Evolutionary conservation across 2,113 vertebrate species (phyloP), one percentile per base, ranked within the genome.

Genomic region (Neogobius melanostomus): DNA sequence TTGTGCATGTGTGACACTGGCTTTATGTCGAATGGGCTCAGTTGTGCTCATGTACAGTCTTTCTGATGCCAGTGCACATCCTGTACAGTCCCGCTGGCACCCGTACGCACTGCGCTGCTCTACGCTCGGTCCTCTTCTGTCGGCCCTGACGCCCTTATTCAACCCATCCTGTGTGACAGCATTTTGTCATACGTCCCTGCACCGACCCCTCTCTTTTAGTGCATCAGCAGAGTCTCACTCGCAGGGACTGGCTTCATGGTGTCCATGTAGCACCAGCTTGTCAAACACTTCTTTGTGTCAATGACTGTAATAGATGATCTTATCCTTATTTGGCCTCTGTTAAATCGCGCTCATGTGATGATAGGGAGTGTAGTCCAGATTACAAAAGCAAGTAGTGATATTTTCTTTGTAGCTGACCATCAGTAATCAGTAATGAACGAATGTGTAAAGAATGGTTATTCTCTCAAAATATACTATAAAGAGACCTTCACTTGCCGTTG

Each of bases 241-340:
- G 63, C 76, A 53, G 45, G 44, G 75, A 77, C 64, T 7, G 71
- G 28, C 67, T 66, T 53, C 52, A 66, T 69, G 73, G 63, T 0
- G 28, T 85, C 69, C 71, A 47, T 79, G 71, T 66, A 52, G 82
- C 72, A 48, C 66, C 1, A 21, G 56, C 69, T 68, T 8, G 74
- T 85, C 85, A 80, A 68, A 67, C 49, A 64, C 47, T 47, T 82
- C 79, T 86, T 80, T 82, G 83, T 85, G 67, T 71, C 69, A 69
- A 21, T 76, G 17, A 48, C 81, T 75, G 69, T 69, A 76, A 71
- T 52, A 76, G 70, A 81, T 64, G 79, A 62, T 72, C 66, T 69
- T 82, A 79, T 88, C 86, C 86, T 87, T 79, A 80, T 62, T 78
- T 80, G 85, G 81, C 84, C 88, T 89, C 85, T 88, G 74, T 88